Percentiles rank a stretch among this genome's conserved stretches.
These are phyloP conservation scores for Oscheius sp. DNA, from an alignment of 2,888 invertebrate species.

Conservation along the genomic window DNA sequence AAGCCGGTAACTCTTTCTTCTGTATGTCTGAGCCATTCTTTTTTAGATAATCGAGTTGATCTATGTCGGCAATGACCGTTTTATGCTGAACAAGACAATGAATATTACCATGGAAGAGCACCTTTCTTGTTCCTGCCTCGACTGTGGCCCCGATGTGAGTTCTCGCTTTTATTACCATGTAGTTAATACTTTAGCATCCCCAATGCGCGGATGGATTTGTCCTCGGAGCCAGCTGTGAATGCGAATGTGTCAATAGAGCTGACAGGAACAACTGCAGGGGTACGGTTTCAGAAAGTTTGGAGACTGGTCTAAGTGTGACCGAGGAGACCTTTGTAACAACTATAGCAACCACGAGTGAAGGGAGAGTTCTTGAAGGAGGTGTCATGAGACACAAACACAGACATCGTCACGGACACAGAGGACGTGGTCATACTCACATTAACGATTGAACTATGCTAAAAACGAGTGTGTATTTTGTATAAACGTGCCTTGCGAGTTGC, in stretches of 20 bases:
- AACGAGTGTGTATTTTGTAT: too few relatives aligned
- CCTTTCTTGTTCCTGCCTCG: conserved; percentile 56
- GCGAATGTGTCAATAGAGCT: conserved; percentile 49
- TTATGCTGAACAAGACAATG: conserved; percentile 54
- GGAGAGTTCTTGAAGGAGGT: not conserved
- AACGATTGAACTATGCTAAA: not conserved
- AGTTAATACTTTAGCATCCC: conserved; percentile 37
- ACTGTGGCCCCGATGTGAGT: conserved; percentile 49
- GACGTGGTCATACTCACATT: not conserved
- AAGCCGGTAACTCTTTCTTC: conserved; percentile 41
- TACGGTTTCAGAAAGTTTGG: conserved; percentile 21
- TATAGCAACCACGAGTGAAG: not conserved
- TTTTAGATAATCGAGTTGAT: conserved; percentile 48
- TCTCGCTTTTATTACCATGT: not conserved
- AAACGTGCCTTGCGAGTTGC: not conserved
- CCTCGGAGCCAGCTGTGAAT: conserved; percentile 45
- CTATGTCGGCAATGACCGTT: conserved; percentile 54
- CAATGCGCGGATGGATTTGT: conserved; percentile 43
- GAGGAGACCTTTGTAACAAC: not conserved
- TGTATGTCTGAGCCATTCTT: not conserved
- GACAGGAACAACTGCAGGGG: conserved; percentile 46
- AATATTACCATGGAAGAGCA: conserved; percentile 62
- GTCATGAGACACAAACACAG: not conserved
- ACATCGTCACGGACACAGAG: not conserved
- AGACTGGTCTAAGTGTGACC: not conserved